Percentiles rank a stretch among this genome's conserved stretches.
Evolutionary conservation across 2,888 invertebrate species (phyloP).

Genomic region (Sicus ferrugineus): DNA sequence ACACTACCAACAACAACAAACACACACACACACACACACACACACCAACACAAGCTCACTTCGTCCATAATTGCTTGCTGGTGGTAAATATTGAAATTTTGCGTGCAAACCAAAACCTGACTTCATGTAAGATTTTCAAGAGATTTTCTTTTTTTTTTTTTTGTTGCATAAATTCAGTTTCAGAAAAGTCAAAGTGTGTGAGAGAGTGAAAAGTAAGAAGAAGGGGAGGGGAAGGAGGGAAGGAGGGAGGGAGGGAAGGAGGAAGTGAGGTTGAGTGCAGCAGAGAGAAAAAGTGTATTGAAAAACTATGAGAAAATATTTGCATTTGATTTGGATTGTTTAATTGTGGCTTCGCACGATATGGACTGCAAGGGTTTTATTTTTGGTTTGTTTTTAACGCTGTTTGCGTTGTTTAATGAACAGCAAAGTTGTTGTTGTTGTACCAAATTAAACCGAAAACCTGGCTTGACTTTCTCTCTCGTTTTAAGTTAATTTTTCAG

Average conservation of each 20-base stretch:
- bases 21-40: not conserved
- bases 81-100: constrained; percentile 8
- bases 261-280: not conserved
- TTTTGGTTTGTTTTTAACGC: no score
- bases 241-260: not conserved
- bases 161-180: not conserved
- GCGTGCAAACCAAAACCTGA: not conserved
- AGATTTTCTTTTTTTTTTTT: no score
- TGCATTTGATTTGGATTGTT: not conserved
- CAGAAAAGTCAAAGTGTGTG: not conserved
- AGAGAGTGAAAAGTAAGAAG: constrained; percentile 20
- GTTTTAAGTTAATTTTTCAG: no score
- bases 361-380: no score
- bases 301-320: not conserved
- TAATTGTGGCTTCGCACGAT: no score
- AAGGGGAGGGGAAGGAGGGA: constrained; percentile 7
- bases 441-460: no score
- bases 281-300: not conserved
- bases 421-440: no score
- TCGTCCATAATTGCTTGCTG: not conserved
- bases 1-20: not conserved
- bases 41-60: not conserved
- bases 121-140: not conserved
- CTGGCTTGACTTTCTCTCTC: no score
- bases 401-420: not conserved